These are phyloP conservation scores for Peromyscus melanophrys DNA, from an alignment of 2,797 vertebrate species.

Conservation along the genomic window DNA sequence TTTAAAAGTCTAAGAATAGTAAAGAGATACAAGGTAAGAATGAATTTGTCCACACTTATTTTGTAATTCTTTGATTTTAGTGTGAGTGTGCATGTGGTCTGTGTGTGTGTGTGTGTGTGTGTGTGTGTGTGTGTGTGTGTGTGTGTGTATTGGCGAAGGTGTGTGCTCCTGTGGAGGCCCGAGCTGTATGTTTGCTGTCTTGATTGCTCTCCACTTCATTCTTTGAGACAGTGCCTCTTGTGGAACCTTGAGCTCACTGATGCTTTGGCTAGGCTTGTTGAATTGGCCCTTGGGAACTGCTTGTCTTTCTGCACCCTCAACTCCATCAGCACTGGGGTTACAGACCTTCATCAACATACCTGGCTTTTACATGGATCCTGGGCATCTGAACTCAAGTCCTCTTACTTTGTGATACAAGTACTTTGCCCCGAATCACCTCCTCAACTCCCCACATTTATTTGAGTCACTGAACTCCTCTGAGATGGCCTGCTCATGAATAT, in stretches of 20 bases:
- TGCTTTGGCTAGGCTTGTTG: not conserved
- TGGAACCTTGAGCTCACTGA: not conserved
- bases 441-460: not conserved
- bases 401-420: not conserved
- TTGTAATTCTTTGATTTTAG: not conserved
- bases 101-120: not conserved
- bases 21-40: not conserved
- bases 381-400: not conserved
- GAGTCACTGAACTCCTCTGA: not conserved
- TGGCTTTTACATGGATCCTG: not conserved
- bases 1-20: slow-evolving; percentile 45
- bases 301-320: not conserved
- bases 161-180: not conserved
- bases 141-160: not conserved
- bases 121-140: not conserved
- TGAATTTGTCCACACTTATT: not conserved
- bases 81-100: not conserved
- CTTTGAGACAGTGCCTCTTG: not conserved
- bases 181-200: not conserved
- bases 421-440: not conserved
- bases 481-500: not conserved
- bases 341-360: not conserved
- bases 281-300: not conserved
- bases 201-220: not conserved
- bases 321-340: not conserved